A percentile compares a stretch with the other conserved stretches of the same genome.
Evolutionary conservation across 2,113 vertebrate genomes (phyloP).

Genomic region (Bucco capensis): DNA sequence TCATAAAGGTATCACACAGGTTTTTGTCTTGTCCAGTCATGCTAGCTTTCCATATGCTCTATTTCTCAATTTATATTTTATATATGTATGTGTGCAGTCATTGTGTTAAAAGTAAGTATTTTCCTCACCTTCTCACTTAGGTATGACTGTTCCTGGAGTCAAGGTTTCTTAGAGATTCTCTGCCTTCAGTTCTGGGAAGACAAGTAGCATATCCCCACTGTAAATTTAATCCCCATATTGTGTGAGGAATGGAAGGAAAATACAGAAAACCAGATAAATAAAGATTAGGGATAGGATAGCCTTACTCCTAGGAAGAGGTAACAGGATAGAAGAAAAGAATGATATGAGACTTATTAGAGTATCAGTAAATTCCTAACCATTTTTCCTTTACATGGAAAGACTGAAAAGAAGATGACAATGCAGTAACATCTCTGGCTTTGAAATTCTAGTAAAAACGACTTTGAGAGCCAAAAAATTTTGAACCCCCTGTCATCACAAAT

Average conservation of each 20-base stretch:
- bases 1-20: not conserved
- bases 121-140: rapidly evolving
- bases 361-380: not conserved
- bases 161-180: not conserved
- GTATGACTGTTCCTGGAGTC: not conserved
- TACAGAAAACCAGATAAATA: not conserved
- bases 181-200: not conserved
- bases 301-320: not conserved
- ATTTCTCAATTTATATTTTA: not conserved
- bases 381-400: not conserved
- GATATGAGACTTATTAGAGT: not conserved
- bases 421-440: not conserved
- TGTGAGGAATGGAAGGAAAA: not conserved
- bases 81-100: not conserved
- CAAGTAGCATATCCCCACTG: rapidly evolving
- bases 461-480: not conserved
- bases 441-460: not conserved
- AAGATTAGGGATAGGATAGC: not conserved
- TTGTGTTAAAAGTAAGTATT: not conserved
- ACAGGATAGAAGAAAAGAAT: not conserved
- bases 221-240: not conserved
- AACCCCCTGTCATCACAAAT: not conserved
- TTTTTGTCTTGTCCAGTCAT: not conserved
- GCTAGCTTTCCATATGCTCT: not conserved
- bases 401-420: not conserved